A percentile compares a stretch with the other conserved stretches of the same genome.
phyloP scores from a whole-genome alignment of 35 echinoderm and acorn worm species.

The Heliocidaris tuberculata region DNA sequence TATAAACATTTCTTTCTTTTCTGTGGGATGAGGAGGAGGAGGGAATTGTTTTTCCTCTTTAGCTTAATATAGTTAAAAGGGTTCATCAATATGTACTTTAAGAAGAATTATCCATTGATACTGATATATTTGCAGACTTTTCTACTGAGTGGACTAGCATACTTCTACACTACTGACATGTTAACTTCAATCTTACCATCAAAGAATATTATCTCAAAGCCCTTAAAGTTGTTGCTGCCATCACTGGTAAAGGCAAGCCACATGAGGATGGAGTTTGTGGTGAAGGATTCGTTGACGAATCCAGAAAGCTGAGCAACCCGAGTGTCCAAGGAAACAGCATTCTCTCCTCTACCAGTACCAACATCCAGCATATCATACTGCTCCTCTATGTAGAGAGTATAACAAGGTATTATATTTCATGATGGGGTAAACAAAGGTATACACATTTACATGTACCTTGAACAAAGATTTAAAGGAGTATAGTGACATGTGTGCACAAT shows the following conservation, averaged over 20 bases:
- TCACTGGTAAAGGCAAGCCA: constrained; percentile 91
- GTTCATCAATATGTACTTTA: no score
- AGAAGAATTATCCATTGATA: no score
- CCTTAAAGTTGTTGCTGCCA: constrained; percentile 41
- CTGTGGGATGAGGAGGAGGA: no score
- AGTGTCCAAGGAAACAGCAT: constrained; percentile 13
- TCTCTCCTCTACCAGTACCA: constrained; percentile 66
- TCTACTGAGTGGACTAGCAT: no score
- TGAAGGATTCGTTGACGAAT: constrained; percentile 33
- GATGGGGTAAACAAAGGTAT: not conserved
- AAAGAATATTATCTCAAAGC: constrained; percentile 68
- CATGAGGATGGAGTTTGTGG: constrained; percentile 45
- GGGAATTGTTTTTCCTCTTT: no score
- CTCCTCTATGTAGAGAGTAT: constrained; percentile 57
- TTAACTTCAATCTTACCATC: constrained; percentile 64
- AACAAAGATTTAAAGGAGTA: no score
- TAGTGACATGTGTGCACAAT: no score
- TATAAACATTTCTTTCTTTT: no score
- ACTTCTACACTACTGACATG: no score
- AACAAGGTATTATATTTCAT: not conserved
- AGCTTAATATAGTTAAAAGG: no score
- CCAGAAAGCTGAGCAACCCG: constrained; percentile 66
- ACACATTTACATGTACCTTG: not conserved
- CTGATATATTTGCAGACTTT: no score
- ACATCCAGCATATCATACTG: constrained; percentile 71